Conservation (phyloP, 2,797 vertebrate genomes). For the Delichon dasypus region DNA sequence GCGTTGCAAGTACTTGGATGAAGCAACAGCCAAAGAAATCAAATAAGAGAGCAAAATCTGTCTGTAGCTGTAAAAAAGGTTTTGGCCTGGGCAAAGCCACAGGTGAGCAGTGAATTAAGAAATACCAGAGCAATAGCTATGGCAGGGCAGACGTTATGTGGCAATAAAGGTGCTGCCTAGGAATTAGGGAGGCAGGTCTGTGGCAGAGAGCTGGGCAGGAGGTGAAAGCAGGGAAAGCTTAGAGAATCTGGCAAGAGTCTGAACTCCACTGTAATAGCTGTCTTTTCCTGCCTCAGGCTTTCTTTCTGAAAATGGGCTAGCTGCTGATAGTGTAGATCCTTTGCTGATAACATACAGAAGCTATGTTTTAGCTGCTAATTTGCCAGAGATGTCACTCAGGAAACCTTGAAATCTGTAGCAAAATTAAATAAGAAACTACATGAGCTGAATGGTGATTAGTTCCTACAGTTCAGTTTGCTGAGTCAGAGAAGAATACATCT, state of each 20-base stretch:
- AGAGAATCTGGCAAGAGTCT: background rate
- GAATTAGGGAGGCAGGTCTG: background rate
- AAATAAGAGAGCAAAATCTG: background rate
- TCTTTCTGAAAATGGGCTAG: background rate
- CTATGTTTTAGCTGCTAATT: slow-evolving; percentile 16
- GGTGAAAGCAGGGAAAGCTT: background rate
- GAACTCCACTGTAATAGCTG: background rate
- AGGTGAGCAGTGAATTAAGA: background rate
- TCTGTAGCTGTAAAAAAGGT: background rate
- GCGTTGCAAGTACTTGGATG: background rate
- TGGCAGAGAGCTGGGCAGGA: background rate
- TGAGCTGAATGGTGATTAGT: background rate
- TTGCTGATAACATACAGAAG: background rate
- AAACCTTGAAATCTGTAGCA: background rate
- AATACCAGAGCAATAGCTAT: background rate
- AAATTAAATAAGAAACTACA: background rate
- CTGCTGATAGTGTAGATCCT: background rate
- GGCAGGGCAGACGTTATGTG: background rate
- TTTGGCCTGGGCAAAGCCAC: background rate
- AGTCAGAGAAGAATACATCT: background rate
- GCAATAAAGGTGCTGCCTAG: background rate
- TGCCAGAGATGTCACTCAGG: background rate
- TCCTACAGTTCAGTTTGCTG: background rate
- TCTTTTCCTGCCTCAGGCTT: background rate
- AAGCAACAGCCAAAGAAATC: background rate